phyloP scores from a whole-genome alignment of 2,888 invertebrate genomes.

The Mythimna loreyi region DNA sequence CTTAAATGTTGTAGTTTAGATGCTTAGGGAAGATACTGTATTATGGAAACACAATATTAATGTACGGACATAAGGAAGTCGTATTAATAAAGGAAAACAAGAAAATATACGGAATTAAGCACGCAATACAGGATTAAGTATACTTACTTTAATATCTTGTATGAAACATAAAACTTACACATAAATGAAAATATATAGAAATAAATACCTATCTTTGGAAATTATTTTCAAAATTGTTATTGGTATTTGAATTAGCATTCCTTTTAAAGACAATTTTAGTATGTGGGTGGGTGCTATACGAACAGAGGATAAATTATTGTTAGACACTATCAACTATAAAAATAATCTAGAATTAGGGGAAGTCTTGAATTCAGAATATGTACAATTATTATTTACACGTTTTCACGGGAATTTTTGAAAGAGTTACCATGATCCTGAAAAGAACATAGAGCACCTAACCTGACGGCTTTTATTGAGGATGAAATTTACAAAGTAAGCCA shows the following conservation, averaged over 20 bases:
- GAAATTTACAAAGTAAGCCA: too few relatives aligned
- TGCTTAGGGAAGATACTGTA: conserved; percentile 32
- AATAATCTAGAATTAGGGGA: conserved; percentile 12
- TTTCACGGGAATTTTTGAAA: too few relatives aligned
- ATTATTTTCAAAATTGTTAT: conserved; percentile 19
- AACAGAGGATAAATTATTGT: not conserved
- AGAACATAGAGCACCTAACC: too few relatives aligned
- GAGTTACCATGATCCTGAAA: too few relatives aligned
- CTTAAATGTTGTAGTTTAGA: conserved; percentile 32
- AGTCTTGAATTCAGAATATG: not conserved
- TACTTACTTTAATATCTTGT: too few relatives aligned
- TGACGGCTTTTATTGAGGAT: not conserved
- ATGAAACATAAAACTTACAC: not conserved
- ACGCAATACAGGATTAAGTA: not conserved
- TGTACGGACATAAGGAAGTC: conserved; percentile 41
- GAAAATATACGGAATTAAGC: conserved; percentile 4
- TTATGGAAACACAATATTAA: not conserved
- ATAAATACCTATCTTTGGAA: not conserved
- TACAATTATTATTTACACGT: not conserved
- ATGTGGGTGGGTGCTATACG: conserved; percentile 1
- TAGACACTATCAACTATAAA: not conserved
- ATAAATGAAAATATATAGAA: not conserved
- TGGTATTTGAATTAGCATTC: conserved; percentile 47
- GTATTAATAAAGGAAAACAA: conserved; percentile 32
- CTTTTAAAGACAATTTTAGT: conserved; percentile 31